Base-by-base conservation (phyloP, 2,797 vertebrate genomes). In the Paramormyrops hopkinsi region DNA sequence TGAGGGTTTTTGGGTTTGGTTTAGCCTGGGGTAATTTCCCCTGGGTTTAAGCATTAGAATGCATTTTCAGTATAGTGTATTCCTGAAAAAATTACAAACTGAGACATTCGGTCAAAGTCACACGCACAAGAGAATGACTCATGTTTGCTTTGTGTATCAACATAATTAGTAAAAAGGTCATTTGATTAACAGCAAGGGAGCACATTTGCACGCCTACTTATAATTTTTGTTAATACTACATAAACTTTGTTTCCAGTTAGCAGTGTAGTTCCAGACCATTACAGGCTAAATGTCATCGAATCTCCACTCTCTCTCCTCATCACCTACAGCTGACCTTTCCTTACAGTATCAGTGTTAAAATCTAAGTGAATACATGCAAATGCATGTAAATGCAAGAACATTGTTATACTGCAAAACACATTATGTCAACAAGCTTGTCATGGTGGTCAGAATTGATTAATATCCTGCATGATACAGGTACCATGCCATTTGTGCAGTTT, bases 111-210 rank as follows among this genome's bases (percentile, higher is more conserved):
- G 37, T 79, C 73, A 79, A 44, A 79, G 73, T 79, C 37, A 37
- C 33, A 79, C 37, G 33, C 14, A 79, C 17, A 79, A 44, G 4
- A 79, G 37, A 79, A 44, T 44, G 37, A 79, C 73, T 79, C 73
- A 79, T 41, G 44, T 88, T 76, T 79, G 17, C 29, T 51, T 41
- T 22, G 25, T 19, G 25, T 12, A 51, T 51, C 25, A 53, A 51
- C 22, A 88, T 85, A 85, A 85, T 87, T 87, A 87, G 85, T 3
- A n/a, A 87, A 87, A 87, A 87, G 85, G 85, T 87, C 51, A 41
- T 53, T 59, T n/a, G 17, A 33, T n/a, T 56, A 29, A 37, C 85
- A 56, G n/a, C 12, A 41, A 87, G 33, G 53, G 19, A 87, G 85
- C 85, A 41, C 29, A 59, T 87, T 87, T 87, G 84, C 53, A 87